These are phyloP conservation scores for Boleophthalmus pectinirostris DNA, from an alignment of 2,113 vertebrate species.

Conservation along the genomic window DNA sequence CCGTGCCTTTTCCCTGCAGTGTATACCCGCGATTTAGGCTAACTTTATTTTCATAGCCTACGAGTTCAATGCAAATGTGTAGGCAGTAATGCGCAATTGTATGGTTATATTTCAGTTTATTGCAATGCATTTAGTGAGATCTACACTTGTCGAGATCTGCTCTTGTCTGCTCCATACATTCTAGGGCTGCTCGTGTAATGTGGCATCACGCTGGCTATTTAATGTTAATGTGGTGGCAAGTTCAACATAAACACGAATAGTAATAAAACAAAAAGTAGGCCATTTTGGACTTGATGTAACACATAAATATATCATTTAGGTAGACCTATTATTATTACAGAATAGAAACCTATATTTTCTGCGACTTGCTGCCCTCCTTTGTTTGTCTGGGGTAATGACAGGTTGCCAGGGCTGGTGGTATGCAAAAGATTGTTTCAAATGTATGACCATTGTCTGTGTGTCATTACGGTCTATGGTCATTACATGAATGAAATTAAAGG, in stretches of 20 bases:
- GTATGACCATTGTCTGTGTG: neutral
- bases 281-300: neutral
- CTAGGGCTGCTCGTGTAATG: too few species aligned
- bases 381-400: constrained; percentile 25
- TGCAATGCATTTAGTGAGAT: too few species aligned
- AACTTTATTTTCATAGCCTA: too few species aligned
- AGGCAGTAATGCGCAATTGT: too few species aligned
- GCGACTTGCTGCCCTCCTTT: constrained; percentile 38
- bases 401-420: neutral
- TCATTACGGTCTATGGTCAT: too few species aligned
- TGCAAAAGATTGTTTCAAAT: neutral
- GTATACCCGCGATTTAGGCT: neutral
- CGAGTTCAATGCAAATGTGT: neutral
- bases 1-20: neutral
- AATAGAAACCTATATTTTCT: neutral
- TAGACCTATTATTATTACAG: neutral
- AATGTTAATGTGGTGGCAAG: too few species aligned
- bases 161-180: too few species aligned
- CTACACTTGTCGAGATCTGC: too few species aligned
- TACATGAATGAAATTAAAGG: neutral
- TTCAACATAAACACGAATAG: too few species aligned
- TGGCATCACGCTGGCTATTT: too few species aligned
- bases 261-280: too few species aligned
- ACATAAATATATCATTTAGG: neutral
- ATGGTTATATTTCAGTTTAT: too few species aligned